A percentile compares a stretch with the other conserved stretches of the same genome.
These are phyloP conservation scores for Pecten maximus DNA, from an alignment of 2,888 invertebrate genomes.

Conservation along the genomic window DNA sequence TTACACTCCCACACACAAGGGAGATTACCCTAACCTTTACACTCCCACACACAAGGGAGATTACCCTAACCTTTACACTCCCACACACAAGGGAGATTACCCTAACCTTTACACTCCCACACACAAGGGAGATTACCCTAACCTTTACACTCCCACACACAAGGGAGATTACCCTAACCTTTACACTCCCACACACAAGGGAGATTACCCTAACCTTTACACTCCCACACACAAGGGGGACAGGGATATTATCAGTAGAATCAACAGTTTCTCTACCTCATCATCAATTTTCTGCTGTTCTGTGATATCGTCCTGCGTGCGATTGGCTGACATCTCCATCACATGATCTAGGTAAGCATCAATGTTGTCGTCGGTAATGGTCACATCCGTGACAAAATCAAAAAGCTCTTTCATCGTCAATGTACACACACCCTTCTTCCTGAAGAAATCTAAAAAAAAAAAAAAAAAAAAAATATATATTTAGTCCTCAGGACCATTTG, in stretches of 20 bases:
- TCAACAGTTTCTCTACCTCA: conserved; percentile 84
- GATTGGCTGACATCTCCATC: conserved; percentile 74
- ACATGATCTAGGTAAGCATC: conserved; percentile 83
- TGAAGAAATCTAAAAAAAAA: conserved; percentile 89
- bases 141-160: no score
- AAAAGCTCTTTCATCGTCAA: conserved; percentile 95
- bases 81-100: no score
- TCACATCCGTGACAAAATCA: conserved; percentile 97
- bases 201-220: no score
- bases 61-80: no score
- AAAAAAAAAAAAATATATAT: not conserved
- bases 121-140: no score
- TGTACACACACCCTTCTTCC: conserved; percentile 92
- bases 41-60: no score
- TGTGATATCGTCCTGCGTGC: conserved; percentile 86
- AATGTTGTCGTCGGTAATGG: conserved; percentile 91
- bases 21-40: no score
- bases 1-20: no score
- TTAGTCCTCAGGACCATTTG: not conserved
- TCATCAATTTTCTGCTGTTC: conserved; percentile 91
- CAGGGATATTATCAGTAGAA: not conserved
- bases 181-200: no score
- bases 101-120: no score
- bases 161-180: no score
- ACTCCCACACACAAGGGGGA: not conserved